Conservation (phyloP, 2,113 vertebrate genomes). For the Lipophrys pholis region DNA sequence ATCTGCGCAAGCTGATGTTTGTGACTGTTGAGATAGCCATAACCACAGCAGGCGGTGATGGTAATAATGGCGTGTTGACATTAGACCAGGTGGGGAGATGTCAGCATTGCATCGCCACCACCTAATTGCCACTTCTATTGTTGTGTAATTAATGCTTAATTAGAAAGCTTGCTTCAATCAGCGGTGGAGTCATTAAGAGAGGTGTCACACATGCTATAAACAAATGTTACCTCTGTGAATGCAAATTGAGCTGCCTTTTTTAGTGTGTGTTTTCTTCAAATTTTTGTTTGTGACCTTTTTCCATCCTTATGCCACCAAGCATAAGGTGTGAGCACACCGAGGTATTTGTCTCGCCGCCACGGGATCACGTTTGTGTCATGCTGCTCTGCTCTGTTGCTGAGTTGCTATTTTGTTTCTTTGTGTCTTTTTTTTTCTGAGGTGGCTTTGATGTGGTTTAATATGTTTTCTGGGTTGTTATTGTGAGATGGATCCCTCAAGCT, state of each 20-base stretch:
- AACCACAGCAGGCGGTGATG: constrained; percentile 70
- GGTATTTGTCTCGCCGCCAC: constrained; percentile 41
- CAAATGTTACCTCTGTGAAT: constrained; percentile 76
- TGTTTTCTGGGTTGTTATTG: constrained; percentile 63
- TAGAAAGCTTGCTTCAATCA: constrained; percentile 71
- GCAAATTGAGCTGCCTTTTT: constrained; percentile 53
- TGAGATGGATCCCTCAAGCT: constrained; percentile 62
- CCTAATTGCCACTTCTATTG: constrained; percentile 77
- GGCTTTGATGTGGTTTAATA: constrained; percentile 45
- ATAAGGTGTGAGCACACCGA: neutral
- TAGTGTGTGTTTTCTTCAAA: neutral
- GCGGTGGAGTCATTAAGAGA: constrained; percentile 52
- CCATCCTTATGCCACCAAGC: constrained; percentile 56
- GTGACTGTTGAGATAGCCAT: constrained; percentile 67
- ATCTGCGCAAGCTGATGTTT: constrained; percentile 66
- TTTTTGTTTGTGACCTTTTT: constrained; percentile 41
- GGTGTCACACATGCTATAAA: constrained; percentile 58
- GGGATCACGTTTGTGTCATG: neutral
- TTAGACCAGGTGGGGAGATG: constrained; percentile 81
- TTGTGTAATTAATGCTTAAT: constrained; percentile 82
- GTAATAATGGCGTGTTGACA: constrained; percentile 78
- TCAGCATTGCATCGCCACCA: constrained; percentile 57
- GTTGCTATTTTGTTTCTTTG: constrained; percentile 42
- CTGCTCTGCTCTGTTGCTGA: constrained; percentile 28
- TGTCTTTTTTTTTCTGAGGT: constrained; percentile 19